Evolutionary conservation across 1,140 invertebrate genomes (phyloP).

Genomic region (Ceratina australensis): DNA sequence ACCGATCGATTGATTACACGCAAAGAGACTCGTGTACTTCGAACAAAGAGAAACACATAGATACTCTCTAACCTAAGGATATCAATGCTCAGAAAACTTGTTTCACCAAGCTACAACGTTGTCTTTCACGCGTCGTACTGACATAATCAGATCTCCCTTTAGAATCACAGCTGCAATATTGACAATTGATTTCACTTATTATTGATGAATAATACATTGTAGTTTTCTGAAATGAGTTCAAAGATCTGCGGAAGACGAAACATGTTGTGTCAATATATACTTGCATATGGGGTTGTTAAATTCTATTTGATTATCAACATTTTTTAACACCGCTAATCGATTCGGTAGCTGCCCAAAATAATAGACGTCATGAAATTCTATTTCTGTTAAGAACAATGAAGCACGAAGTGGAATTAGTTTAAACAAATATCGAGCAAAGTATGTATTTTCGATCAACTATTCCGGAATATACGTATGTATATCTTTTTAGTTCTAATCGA

Average conservation of each 20-base stretch:
- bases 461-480: neutral
- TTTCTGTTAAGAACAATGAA: neutral
- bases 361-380: neutral
- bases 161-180: neutral
- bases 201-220: neutral
- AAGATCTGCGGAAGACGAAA: slow-evolving; percentile 24
- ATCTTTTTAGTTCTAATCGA: neutral
- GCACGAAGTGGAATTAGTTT: slow-evolving; percentile 6
- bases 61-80: neutral
- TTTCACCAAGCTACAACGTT: slow-evolving; percentile 24
- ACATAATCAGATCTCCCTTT: neutral
- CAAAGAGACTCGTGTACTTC: neutral
- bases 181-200: neutral
- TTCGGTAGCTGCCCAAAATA: neutral
- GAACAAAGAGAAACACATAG: neutral
- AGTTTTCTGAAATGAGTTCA: slow-evolving; percentile 20
- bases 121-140: neutral
- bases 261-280: slow-evolving; percentile 6
- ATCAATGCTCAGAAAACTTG: slow-evolving; percentile 18
- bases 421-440: neutral
- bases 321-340: neutral
- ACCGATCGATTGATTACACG: neutral
- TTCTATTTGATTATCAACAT: slow-evolving; percentile 2
- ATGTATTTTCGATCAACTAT: slow-evolving; percentile 15
- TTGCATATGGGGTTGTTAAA: slow-evolving; percentile 3